Percentiles rank a stretch among this genome's conserved stretches.
These are phyloP conservation scores for Esperia sulphurella DNA, from an alignment of 2,888 invertebrate genomes.

Conservation along the genomic window DNA sequence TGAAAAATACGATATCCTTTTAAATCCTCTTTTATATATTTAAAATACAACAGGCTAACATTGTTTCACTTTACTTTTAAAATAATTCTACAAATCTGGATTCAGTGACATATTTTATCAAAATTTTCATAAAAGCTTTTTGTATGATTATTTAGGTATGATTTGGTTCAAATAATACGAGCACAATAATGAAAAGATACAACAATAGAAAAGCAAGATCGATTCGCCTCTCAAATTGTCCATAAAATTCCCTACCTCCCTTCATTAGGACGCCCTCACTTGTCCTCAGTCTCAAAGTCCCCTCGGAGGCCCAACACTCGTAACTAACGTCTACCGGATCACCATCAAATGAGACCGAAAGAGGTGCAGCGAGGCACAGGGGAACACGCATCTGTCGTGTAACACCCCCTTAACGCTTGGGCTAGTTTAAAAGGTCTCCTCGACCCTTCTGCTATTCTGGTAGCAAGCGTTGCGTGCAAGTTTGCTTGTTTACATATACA, in stretches of 20 bases:
- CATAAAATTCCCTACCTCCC: constrained; percentile 35
- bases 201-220: constrained; percentile 1
- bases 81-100: no score
- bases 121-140: no score
- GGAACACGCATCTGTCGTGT: constrained; percentile 37
- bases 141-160: no score
- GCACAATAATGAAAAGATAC: no score
- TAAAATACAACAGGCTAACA: no score
- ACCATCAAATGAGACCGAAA: constrained; percentile 26
- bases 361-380: constrained; percentile 13
- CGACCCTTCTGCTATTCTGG: constrained; percentile 29
- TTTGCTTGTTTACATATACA: constrained; percentile 6
- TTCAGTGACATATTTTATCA: no score
- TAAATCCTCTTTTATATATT: no score
- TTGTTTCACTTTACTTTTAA: no score
- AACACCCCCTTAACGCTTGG: constrained; percentile 15
- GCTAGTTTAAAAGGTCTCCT: constrained; percentile 12
- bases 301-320: constrained; percentile 35
- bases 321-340: constrained; percentile 54
- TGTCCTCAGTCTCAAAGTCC: constrained; percentile 22
- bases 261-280: constrained; percentile 35
- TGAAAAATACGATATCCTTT: no score
- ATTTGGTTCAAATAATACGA: no score
- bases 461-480: constrained; percentile 17
- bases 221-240: constrained; percentile 40